Percentiles rank a stretch among this genome's conserved stretches.
Conservation (phyloP, 1,140 invertebrate genomes). For the Protaetia brevitarsis region DNA sequence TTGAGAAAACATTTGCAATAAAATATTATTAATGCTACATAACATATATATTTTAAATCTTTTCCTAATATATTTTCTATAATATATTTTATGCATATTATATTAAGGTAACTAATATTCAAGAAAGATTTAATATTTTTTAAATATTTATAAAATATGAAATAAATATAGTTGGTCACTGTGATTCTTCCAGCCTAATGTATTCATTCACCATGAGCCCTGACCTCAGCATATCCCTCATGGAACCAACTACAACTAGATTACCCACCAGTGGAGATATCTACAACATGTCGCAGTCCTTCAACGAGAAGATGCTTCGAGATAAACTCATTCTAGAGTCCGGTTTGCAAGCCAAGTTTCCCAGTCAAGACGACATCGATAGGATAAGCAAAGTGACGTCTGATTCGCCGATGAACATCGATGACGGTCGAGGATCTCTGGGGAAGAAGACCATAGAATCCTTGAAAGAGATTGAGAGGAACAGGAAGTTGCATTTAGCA, state of each 20-base stretch:
- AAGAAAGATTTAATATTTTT: too few species aligned
- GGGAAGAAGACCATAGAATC: conserved; percentile 84
- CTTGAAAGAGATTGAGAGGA: conserved; percentile 84
- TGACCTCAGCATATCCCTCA: conserved; percentile 44
- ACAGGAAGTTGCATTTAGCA: conserved; percentile 79
- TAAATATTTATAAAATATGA: too few species aligned
- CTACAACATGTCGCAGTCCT: conserved; percentile 47
- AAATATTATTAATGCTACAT: too few species aligned
- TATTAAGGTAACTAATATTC: too few species aligned
- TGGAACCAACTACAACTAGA: conserved; percentile 38
- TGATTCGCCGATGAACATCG: conserved; percentile 65
- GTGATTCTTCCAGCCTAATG: conserved; percentile 8
- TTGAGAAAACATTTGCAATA: too few species aligned
- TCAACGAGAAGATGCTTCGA: conserved; percentile 46
- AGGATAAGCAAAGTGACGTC: conserved; percentile 80
- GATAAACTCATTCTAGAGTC: conserved; percentile 45
- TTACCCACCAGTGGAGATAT: conserved; percentile 32
- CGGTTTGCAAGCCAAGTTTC: conserved; percentile 41
- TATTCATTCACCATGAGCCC: conserved; percentile 19
- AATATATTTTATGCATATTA: too few species aligned
- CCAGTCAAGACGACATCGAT: conserved; percentile 81
- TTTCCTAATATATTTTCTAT: too few species aligned
- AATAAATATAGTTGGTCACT: neutral
- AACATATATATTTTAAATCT: too few species aligned
- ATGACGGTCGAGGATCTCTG: conserved; percentile 53